Base-by-base conservation (phyloP, 2,888 invertebrate genomes). In the Dilophus febrilis region DNA sequence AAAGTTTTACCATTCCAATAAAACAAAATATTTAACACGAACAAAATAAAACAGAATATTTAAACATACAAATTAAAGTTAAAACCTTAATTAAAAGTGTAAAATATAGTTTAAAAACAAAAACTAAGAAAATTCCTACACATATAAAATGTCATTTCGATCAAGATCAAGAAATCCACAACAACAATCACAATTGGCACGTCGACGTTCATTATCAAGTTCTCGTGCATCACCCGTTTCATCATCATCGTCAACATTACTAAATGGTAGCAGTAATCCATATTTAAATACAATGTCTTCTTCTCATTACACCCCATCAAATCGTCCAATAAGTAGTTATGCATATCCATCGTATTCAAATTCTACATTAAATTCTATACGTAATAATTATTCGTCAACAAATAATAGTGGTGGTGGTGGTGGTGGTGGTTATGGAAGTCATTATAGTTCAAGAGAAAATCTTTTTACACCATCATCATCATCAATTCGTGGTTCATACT, bases 161-260 rank as follows among this genome's bases (percentile, higher is more conserved):
- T 60, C 62, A 45, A 56, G 60, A 44, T 47, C 62, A 47, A 59
- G 51, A 56, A 56, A 51, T n/a, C 51, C 49, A 44, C 65, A 47
- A 45, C 61, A 64, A 54, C 63, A 43, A 50, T 61, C 64, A 54
- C 63, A 43, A 50, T 63, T n/a, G 57, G 62, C 54, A 50, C 68
- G 50, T 35, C 53, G 59, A 56, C 71, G 49, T 58, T 72, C 53
- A 54, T 63, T 54, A 42, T 72, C 57, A 57, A 70, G 68, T 41
- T 65, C 70, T 1, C 65, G 68, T 2, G 30, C 22, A 4, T 22
- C 22, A 22, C 22, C 22, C 5, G 65, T 68, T 2, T 17, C 22
- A 4, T 22, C 22, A 22, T 8, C 22, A 8, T 50, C 40, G 44
- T 54, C 41, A 42, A 55, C 38, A 47, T 42, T 58, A 12, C 49